These are phyloP conservation scores for Melierax canorus DNA, from an alignment of 2,113 vertebrate species.

Conservation along the genomic window DNA sequence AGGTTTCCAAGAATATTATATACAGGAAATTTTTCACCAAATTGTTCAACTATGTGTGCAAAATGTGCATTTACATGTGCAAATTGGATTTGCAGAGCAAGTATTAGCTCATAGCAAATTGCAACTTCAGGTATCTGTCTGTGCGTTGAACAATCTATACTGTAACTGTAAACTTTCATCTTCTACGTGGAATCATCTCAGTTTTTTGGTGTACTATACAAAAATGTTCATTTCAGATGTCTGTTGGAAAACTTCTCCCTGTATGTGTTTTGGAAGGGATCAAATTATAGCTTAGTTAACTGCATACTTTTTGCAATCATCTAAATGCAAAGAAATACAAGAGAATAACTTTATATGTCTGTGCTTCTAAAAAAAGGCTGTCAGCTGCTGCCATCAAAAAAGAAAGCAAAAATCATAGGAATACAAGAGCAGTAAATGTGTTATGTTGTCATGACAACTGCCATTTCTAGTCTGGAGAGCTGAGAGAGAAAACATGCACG, in stretches of 20 bases:
- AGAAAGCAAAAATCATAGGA: not conserved
- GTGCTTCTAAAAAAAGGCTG: not conserved
- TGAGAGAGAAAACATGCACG: not conserved
- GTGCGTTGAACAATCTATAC: not conserved
- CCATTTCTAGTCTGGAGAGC: not conserved
- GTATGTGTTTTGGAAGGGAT: not conserved
- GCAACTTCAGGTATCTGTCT: not conserved
- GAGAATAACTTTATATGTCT: not conserved
- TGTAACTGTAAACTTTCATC: not conserved
- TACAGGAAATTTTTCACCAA: not conserved
- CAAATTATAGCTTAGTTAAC: not conserved
- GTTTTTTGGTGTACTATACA: not conserved
- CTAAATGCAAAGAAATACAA: not conserved
- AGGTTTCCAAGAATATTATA: not conserved
- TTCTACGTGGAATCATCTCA: not conserved
- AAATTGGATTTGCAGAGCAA: not conserved
- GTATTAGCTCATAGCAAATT: not conserved
- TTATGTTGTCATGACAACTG: conserved; percentile 63
- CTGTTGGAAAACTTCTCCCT: not conserved
- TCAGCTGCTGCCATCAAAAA: not conserved
- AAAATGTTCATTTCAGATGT: not conserved
- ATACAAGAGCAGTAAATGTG: not conserved
- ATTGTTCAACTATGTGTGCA: not conserved
- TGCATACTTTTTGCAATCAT: not conserved
- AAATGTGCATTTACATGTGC: not conserved